Evolutionary conservation across 2,888 invertebrate genomes (phyloP), one percentile per base, ranked within the genome.

Genomic region (Agrochola lychnidis): DNA sequence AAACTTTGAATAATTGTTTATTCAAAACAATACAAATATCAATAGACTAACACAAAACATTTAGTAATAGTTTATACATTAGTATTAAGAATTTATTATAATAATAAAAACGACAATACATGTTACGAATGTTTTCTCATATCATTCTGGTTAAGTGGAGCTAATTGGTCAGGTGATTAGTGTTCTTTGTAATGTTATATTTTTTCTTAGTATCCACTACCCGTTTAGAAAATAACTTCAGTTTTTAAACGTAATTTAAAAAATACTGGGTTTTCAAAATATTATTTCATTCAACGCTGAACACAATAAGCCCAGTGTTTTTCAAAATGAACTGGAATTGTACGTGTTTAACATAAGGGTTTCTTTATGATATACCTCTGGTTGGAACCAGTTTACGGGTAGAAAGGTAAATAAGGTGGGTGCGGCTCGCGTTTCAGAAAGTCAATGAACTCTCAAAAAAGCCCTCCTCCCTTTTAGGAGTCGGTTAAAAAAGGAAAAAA

Each of bases 51-150:
- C 83, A 87, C 84, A 84, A 63, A 84, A 83, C 83, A 87, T 85
- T 89, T 91, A 89, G 90, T 81, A 88, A 88, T 92, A 92, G 90
- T 86, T 84, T 88, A 89, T 91, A 90, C 90, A 91, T 91, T 94
- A 94, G 93, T 79, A 72, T 79, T 94, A 94, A 94, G 93, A 88
- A 76, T 83, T 93, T 92, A 89, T 91, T 91, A 94, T 94, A 94
- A 94, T 90, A 94, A 94, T 82, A 90, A 93, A 30, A 87, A 87
- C 85, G 96, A 96, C 96, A 96, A 96, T 96, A 96, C 96, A 92
- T 92, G 93, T 93, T 95, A 95, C 92, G 92, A 93, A 92, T 63
- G 70, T 76, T 91, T 90, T 94, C 91, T 95, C 94, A 95, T 95
- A 95, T 95, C 93, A 94, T 92, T 91, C 87, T 87, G 79, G 78